These are phyloP conservation scores for Eufriesea mexicana DNA, from an alignment of 1,140 invertebrate species.

Conservation along the genomic window DNA sequence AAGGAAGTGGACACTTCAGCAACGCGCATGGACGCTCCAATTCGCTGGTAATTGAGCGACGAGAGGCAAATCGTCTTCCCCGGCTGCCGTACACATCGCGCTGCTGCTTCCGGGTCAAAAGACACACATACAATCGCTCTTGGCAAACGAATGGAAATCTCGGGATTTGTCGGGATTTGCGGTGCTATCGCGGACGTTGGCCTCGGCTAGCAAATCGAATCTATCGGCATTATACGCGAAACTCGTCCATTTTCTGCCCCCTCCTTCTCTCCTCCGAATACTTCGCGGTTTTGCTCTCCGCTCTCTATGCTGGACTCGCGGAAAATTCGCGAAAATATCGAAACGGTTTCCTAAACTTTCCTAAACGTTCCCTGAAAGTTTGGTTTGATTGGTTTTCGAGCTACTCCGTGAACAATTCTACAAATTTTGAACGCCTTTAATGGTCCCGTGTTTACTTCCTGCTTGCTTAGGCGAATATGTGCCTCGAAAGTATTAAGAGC, in stretches of 20 bases:
- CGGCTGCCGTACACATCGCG: neutral
- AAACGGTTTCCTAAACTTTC: too few species aligned
- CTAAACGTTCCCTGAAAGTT: too few species aligned
- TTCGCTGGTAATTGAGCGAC: conserved; percentile 58
- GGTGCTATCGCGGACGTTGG: neutral
- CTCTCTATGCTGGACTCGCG: too few species aligned
- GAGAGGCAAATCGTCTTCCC: conserved; percentile 39
- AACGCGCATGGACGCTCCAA: conserved; percentile 50
- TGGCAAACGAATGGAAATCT: conserved; percentile 12
- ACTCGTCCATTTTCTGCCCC: neutral
- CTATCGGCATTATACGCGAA: neutral
- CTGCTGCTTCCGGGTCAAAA: conserved; percentile 34
- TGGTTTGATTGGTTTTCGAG: too few species aligned
- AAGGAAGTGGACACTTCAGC: conserved; percentile 57
- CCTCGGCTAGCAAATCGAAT: neutral
- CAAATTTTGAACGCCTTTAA: too few species aligned
- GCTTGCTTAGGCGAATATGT: too few species aligned
- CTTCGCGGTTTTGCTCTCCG: too few species aligned
- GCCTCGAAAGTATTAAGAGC: too few species aligned
- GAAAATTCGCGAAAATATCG: too few species aligned
- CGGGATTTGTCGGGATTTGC: neutral
- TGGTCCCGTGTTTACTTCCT: too few species aligned
- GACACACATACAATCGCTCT: neutral
- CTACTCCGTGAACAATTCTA: too few species aligned
- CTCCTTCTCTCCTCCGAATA: too few species aligned